Evolutionary conservation across 2,113 vertebrate species (phyloP).

Genomic region (Cygnus atratus): DNA sequence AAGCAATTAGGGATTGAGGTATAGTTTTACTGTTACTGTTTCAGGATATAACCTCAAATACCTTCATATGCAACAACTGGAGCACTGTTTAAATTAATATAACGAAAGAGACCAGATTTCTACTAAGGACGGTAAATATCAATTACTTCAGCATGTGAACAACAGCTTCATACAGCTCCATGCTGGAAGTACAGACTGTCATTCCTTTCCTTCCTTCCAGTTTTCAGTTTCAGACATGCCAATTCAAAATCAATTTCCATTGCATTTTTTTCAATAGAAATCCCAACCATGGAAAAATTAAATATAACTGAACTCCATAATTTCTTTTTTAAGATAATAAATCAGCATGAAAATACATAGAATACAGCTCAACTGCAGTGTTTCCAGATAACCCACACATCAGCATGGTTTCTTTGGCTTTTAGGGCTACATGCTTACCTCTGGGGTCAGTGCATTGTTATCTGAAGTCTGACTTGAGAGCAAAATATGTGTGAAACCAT

Average conservation of each 20-base stretch:
- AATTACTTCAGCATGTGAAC: not conserved
- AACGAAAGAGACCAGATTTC: not conserved
- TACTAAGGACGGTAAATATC: not conserved
- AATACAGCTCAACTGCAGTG: not conserved
- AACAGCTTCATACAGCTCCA: not conserved
- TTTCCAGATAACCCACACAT: not conserved
- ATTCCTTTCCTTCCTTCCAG: not conserved
- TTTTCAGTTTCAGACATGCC: not conserved
- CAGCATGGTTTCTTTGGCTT: not conserved
- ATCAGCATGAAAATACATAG: not conserved
- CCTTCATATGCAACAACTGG: not conserved
- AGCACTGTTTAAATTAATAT: not conserved
- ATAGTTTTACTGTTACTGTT: not conserved
- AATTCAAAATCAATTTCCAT: not conserved
- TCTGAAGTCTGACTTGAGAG: slow-evolving; percentile 97
- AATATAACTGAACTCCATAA: not conserved
- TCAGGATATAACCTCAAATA: slow-evolving; percentile 2
- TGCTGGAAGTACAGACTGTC: not conserved
- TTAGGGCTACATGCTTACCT: slow-evolving; percentile 81
- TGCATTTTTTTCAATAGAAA: not conserved
- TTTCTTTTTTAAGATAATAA: not conserved
- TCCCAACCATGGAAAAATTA: not conserved
- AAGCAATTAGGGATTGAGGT: not conserved
- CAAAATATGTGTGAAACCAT: slow-evolving; percentile 95
- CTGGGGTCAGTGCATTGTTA: slow-evolving; percentile 95